Evolutionary conservation across 2,113 vertebrate species (phyloP).

Genomic region (Tyto alba): DNA sequence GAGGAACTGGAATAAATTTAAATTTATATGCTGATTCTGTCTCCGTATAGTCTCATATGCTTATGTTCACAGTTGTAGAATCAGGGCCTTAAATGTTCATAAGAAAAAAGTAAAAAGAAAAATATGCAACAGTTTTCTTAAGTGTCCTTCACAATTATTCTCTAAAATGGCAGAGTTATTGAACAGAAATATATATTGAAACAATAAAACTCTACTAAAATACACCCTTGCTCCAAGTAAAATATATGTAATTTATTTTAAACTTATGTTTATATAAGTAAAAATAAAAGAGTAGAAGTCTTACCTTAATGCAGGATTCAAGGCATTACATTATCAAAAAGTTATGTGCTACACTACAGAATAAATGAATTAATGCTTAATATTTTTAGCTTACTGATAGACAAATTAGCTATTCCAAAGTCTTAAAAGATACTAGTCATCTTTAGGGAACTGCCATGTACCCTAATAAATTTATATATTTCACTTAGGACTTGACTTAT

Average conservation of each 20-base stretch:
- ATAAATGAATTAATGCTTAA: background rate
- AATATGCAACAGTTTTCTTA: background rate
- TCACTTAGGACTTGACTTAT: background rate
- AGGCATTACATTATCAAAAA: background rate
- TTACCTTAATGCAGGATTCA: background rate
- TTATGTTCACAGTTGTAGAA: background rate
- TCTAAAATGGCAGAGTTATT: background rate
- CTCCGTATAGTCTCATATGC: background rate
- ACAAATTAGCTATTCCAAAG: background rate
- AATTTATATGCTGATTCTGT: background rate
- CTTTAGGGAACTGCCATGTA: background rate
- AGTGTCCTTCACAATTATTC: background rate
- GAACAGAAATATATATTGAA: background rate
- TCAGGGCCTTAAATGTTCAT: background rate
- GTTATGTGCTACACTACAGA: background rate
- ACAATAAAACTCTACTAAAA: conserved; percentile 40
- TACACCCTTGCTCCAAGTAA: conserved; percentile 37
- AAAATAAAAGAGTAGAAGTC: background rate
- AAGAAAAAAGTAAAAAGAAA: background rate
- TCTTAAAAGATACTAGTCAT: background rate
- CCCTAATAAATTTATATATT: background rate
- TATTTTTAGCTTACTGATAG: background rate
- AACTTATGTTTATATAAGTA: background rate
- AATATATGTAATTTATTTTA: background rate
- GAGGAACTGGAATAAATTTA: background rate